Evolutionary conservation across 2,888 invertebrate genomes (phyloP).

Genomic region (Plagodis pulveraria): DNA sequence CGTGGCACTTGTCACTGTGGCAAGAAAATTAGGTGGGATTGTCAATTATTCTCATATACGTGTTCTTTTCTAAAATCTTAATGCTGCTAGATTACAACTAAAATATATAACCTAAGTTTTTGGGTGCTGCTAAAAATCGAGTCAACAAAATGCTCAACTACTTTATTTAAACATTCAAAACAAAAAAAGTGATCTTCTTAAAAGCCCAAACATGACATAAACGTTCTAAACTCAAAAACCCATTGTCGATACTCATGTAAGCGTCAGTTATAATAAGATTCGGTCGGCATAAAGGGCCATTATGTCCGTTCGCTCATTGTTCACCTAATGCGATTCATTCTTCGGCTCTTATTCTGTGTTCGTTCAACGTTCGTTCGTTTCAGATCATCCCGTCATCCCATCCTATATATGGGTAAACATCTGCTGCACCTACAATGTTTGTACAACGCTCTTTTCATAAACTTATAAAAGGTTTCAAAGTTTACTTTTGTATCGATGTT

Average conservation of each 20-base stretch:
- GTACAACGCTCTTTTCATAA: conserved; percentile 18
- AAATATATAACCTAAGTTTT: too few species aligned
- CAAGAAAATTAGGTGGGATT: too few species aligned
- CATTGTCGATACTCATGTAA: conserved; percentile 45
- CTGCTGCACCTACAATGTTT: conserved; percentile 58
- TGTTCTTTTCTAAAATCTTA: too few species aligned
- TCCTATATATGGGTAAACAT: conserved; percentile 64
- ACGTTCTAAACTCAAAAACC: conserved; percentile 31
- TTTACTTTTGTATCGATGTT: conserved; percentile 3
- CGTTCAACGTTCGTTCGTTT: conserved; percentile 54
- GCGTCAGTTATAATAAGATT: conserved; percentile 73
- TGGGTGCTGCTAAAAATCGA: too few species aligned
- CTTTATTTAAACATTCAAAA: too few species aligned
- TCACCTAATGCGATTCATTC: conserved; percentile 63
- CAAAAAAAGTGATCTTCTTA: neutral
- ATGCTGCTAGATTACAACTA: too few species aligned
- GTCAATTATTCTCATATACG: too few species aligned
- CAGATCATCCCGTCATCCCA: conserved; percentile 39
- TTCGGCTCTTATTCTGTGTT: conserved; percentile 39
- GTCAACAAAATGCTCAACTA: too few species aligned
- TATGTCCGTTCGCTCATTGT: conserved; percentile 63
- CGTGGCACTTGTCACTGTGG: too few species aligned
- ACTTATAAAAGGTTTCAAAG: conserved; percentile 4
- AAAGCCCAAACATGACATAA: conserved; percentile 20
- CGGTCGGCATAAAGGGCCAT: conserved; percentile 61